Evolutionary conservation across 2,113 vertebrate species (phyloP), one percentile per base, ranked within the genome.

Genomic region (Nerophis ophidion): DNA sequence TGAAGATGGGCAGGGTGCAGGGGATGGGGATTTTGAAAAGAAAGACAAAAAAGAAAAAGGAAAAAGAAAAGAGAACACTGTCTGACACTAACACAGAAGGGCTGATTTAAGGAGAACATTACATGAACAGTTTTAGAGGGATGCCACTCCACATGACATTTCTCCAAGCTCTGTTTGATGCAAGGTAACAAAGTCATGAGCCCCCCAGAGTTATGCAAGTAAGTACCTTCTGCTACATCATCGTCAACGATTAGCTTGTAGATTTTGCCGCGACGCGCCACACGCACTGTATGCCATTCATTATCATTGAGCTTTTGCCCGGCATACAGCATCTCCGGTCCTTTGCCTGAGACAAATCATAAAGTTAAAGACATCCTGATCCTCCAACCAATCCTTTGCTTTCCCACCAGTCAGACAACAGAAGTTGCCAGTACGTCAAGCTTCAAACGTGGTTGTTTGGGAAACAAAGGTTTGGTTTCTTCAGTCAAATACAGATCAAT

Each of bases 221-320:
- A 83, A 86, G 87, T 92, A 99, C 97, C 97, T 91, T 99, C 96
- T 7, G 95, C 95, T 65, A 97, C 93, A 75, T 98, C 96, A 77
- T 99, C 97, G 73, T 99, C 97, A 89, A 99, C 97, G 0, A 89
- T 97, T 66, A 99, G 89, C 88, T 98, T 99, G 79, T 98, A 95
- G 90, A 84, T 94, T 86, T 98, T 98, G 81, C 97, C 97, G 68
- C 96, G 90, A 1, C 97, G 93, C 80, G 98, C 92, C 73, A 99
- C 97, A 2, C 95, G 92, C n/a, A 99, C 95, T 4, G 96, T 98
- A 89, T 99, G 97, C 97, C 97, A 99, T 73, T 97, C 95, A n/a
- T 99, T 99, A 92, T 99, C 96, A 80, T 99, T 99, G 85, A 99
- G 96, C 64, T 99, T 99, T 92, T 98, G 96, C 70, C 97, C 97